These are phyloP conservation scores for Bedellia somnulentella DNA, from an alignment of 2,888 invertebrate genomes.

Conservation along the genomic window DNA sequence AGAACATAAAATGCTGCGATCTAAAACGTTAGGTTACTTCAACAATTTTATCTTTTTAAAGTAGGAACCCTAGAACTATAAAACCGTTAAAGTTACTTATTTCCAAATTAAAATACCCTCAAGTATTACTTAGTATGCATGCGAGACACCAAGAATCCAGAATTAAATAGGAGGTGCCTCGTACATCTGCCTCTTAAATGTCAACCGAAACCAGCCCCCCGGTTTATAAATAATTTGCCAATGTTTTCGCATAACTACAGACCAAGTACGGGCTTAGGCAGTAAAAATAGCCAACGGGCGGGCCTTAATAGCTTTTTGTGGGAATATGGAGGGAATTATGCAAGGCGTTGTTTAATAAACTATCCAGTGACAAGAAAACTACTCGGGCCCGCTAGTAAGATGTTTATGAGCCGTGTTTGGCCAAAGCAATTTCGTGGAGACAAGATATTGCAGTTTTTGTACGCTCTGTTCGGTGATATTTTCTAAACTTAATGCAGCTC, in stretches of 20 bases:
- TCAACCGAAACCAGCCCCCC: conserved; percentile 34
- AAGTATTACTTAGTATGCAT: conserved; percentile 21
- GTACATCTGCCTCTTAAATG: conserved; percentile 47
- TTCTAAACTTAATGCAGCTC: too few relatives aligned
- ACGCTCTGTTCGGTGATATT: too few relatives aligned
- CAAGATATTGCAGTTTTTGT: too few relatives aligned
- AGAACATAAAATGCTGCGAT: too few relatives aligned
- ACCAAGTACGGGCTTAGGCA: conserved; percentile 35
- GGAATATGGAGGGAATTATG: conserved; percentile 22
- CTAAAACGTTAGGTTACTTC: too few relatives aligned
- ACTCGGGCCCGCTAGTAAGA: conserved; percentile 2
- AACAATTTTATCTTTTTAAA: too few relatives aligned
- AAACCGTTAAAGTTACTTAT: too few relatives aligned
- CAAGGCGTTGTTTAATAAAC: conserved; percentile 14
- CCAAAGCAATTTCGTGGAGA: too few relatives aligned
- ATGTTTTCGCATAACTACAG: conserved; percentile 15
- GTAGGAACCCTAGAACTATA: too few relatives aligned
- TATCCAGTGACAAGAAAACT: conserved; percentile 15
- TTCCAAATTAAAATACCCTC: too few relatives aligned
- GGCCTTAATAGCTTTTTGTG: conserved; percentile 13
- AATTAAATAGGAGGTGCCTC: conserved; percentile 30
- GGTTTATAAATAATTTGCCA: conserved; percentile 49
- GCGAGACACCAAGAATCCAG: conserved; percentile 28
- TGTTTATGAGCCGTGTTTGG: conserved; percentile 1
- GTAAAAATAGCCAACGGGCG: conserved; percentile 35